A percentile compares a stretch with the other conserved stretches of the same genome.
Evolutionary conservation across 2,113 vertebrate genomes (phyloP).

Genomic region (Pseudois nayaur): DNA sequence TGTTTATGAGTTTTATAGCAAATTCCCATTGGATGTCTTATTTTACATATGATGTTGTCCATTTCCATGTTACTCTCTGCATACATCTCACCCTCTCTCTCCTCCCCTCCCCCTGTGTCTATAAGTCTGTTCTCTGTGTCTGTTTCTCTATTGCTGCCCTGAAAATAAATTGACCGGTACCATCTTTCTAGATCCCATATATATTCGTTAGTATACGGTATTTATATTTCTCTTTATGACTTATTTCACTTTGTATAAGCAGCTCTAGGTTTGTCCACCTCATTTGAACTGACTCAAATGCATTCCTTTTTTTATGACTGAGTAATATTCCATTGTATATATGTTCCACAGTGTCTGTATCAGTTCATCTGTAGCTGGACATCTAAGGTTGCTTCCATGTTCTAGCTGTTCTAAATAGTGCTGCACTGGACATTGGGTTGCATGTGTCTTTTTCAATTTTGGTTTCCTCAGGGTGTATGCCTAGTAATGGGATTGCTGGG

Average conservation of each 20-base stretch:
- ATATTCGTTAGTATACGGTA: background rate
- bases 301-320: background rate
- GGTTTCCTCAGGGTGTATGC: background rate
- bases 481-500: background rate
- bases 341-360: background rate
- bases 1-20: background rate
- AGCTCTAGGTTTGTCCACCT: background rate
- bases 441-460: background rate
- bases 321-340: background rate
- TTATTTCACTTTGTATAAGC: background rate
- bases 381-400: background rate
- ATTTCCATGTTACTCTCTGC: background rate
- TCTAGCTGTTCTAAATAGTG: background rate
- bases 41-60: background rate
- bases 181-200: background rate
- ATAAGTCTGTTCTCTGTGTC: background rate
- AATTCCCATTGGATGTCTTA: background rate
- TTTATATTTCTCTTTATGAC: background rate
- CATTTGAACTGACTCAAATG: background rate
- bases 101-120: background rate
- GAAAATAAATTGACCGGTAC: background rate
- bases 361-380: background rate
- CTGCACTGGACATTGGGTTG: background rate
- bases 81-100: background rate
- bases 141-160: background rate